phyloP scores from a whole-genome alignment of 2,113 vertebrate species.

The Scolopax mira region DNA sequence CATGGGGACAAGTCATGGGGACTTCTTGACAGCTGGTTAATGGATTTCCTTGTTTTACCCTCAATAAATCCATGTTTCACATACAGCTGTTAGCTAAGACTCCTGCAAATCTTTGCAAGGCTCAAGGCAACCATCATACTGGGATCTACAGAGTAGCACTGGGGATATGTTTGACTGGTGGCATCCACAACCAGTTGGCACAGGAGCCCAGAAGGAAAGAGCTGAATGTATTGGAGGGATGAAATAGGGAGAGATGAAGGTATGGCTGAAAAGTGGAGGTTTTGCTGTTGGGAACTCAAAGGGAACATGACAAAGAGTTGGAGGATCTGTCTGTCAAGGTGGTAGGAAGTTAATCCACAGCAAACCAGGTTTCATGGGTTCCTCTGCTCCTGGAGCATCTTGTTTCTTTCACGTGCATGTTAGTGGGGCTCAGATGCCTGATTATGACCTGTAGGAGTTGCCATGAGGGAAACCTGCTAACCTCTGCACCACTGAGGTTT shows the following conservation, averaged over 20 bases:
- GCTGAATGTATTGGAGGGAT: accelerated
- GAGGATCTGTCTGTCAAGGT: not conserved
- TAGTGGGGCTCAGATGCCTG: not conserved
- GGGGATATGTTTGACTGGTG: not conserved
- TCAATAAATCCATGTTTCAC: not conserved
- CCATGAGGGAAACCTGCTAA: not conserved
- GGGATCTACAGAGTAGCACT: not conserved
- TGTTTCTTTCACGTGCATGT: not conserved
- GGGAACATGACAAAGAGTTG: not conserved
- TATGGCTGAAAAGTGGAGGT: not conserved
- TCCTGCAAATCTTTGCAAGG: not conserved
- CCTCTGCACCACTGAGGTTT: not conserved
- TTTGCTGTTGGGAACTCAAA: not conserved
- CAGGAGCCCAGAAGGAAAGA: not conserved
- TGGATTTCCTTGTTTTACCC: accelerated
- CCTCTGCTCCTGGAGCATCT: not conserved
- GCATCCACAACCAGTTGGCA: not conserved
- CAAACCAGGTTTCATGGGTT: not conserved
- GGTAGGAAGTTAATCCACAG: not conserved
- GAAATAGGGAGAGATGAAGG: not conserved
- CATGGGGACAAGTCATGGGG: not conserved
- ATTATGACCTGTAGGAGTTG: not conserved
- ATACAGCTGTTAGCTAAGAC: not conserved
- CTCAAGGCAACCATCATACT: not conserved
- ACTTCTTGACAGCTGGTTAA: not conserved